These are phyloP conservation scores for Oopsacas minuta DNA, from an alignment of 37 sponge, comb jelly and placozoan genomes.

Conservation along the genomic window DNA sequence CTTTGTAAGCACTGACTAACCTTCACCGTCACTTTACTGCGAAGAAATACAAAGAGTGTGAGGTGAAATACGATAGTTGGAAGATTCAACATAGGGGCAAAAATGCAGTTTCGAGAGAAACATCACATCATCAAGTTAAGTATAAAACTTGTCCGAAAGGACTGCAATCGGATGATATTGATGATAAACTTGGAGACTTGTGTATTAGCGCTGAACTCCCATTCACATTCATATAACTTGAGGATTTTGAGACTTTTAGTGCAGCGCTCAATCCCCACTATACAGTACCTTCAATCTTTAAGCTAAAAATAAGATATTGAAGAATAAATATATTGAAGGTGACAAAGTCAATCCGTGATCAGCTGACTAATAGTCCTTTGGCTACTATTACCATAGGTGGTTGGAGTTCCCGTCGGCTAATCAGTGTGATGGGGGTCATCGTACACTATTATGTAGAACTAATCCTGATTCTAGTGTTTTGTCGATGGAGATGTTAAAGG, in stretches of 20 bases:
- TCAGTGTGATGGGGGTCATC: background rate
- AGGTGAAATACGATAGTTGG: background rate
- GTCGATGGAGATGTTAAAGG: background rate
- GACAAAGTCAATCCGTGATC: background rate
- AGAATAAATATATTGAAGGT: conserved; percentile 5
- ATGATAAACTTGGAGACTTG: conserved; percentile 4
- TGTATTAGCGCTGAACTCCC: background rate
- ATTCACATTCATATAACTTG: background rate
- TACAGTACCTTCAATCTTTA: background rate
- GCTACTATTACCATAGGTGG: background rate
- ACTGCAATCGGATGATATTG: background rate
- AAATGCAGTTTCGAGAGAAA: background rate
- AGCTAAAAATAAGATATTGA: background rate
- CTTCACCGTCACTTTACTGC: conserved; percentile 17
- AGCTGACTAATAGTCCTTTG: conserved; percentile 7
- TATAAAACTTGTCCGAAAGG: background rate
- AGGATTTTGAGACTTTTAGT: background rate
- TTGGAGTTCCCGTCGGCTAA: background rate
- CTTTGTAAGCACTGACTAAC: background rate
- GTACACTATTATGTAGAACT: conserved; percentile 5
- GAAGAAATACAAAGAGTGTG: background rate
- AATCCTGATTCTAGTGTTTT: background rate
- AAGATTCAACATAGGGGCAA: background rate
- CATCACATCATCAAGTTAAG: background rate
- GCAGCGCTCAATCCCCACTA: background rate